phyloP scores from a whole-genome alignment of 2,113 vertebrate species.

The Lucifuga dentata region DNA sequence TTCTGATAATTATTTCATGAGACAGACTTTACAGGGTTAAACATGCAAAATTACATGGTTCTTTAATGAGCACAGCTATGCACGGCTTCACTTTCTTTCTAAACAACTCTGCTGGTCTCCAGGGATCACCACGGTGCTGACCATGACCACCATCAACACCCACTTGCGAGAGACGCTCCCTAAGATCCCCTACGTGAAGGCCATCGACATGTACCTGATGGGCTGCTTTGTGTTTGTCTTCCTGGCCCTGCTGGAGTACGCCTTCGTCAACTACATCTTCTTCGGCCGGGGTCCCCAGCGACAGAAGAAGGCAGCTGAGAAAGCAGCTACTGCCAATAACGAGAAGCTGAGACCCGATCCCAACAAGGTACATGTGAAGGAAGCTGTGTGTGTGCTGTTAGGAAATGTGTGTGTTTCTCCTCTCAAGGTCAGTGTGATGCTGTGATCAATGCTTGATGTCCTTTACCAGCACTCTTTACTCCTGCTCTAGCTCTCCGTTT shows the following conservation, averaged over 20 bases:
- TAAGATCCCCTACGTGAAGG: conserved; percentile 99
- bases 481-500: conserved; percentile 67
- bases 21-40: no score
- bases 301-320: conserved; percentile 99
- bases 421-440: conserved; percentile 77
- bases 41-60: no score
- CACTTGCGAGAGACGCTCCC: conserved; percentile 98
- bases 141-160: conserved; percentile 99
- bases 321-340: conserved; percentile 94
- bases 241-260: conserved; percentile 98
- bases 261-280: conserved; percentile 99
- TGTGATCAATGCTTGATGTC: conserved; percentile 74
- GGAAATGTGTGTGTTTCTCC: conserved; percentile 70
- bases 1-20: no score
- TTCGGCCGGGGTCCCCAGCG: conserved; percentile 97
- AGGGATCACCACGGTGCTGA: conserved; percentile 99
- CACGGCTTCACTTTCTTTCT: conserved; percentile 37
- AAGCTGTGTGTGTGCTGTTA: conserved; percentile 61
- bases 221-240: conserved; percentile 99
- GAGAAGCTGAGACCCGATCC: conserved; percentile 95
- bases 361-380: conserved; percentile 89
- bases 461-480: conserved; percentile 68
- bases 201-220: conserved; percentile 99
- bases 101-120: conserved; percentile 64
- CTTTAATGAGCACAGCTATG: background rate